Conservation (phyloP, 2,113 vertebrate genomes). For the Neogobius melanostomus region DNA sequence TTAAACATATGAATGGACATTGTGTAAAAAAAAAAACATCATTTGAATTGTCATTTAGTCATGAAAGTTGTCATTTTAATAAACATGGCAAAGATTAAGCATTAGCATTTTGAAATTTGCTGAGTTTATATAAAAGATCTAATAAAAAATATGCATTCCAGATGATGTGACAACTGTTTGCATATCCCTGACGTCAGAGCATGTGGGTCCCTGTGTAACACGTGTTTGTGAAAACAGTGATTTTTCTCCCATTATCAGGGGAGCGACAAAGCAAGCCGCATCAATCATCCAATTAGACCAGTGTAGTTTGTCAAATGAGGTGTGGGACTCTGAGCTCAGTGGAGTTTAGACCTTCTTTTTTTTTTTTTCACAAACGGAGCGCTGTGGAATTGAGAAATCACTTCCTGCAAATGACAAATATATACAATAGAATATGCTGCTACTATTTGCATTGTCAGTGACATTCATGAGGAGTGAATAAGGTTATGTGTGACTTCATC, state of each 20-base stretch:
- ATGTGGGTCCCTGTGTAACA: constrained; percentile 1
- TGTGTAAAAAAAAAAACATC: no score
- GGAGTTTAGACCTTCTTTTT: constrained; percentile 15
- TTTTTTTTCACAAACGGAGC: constrained; percentile 1
- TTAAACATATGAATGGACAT: no score
- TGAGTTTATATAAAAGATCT: no score
- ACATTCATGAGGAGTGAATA: constrained; percentile 42
- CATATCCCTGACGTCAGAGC: background rate
- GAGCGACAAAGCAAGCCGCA: constrained; percentile 35
- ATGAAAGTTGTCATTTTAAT: no score
- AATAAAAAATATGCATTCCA: no score
- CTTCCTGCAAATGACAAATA: constrained; percentile 32
- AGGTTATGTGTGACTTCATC: constrained; percentile 25
- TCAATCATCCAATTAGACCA: constrained; percentile 55
- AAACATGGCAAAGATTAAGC: no score
- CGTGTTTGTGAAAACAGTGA: constrained; percentile 2
- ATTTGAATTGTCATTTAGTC: no score
- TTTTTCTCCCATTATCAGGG: constrained; percentile 17
- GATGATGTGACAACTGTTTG: background rate
- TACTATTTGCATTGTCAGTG: constrained; percentile 42
- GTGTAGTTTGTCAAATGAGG: constrained; percentile 57
- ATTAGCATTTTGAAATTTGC: no score
- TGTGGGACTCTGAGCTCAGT: constrained; percentile 35
- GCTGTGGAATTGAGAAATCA: constrained; percentile 5
- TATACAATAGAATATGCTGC: constrained; percentile 2